Evolutionary conservation across 1,140 invertebrate species (phyloP).

Genomic region (Anthonomus grandis): DNA sequence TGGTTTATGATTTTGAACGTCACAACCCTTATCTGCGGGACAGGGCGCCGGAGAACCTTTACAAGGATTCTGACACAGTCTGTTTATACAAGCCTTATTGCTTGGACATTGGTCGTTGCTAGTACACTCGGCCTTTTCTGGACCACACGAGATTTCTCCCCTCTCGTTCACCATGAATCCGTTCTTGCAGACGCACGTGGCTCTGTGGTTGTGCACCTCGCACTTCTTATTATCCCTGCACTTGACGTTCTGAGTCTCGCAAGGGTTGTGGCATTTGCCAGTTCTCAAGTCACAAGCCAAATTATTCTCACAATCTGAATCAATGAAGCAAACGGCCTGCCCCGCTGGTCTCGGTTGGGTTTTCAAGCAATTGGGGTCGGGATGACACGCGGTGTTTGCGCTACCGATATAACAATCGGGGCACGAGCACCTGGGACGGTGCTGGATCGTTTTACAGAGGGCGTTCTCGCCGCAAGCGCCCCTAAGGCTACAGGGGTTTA

Average conservation of each 20-base stretch:
- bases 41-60: slow-evolving; percentile 60
- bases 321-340: slow-evolving; percentile 58
- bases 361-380: slow-evolving; percentile 69
- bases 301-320: slow-evolving; percentile 71
- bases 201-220: slow-evolving; percentile 78
- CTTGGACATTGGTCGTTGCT: slow-evolving; percentile 80
- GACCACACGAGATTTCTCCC: slow-evolving; percentile 79
- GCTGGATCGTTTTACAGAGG: slow-evolving; percentile 76
- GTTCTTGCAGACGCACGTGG: slow-evolving; percentile 83
- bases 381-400: slow-evolving; percentile 70
- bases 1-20: slow-evolving; percentile 79
- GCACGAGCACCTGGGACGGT: slow-evolving; percentile 80
- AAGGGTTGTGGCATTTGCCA: slow-evolving; percentile 77
- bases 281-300: slow-evolving; percentile 66
- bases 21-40: slow-evolving; percentile 75
- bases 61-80: slow-evolving; percentile 83
- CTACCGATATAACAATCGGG: slow-evolving; percentile 82
- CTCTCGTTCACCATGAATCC: slow-evolving; percentile 82
- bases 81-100: slow-evolving; percentile 77
- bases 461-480: slow-evolving; percentile 87
- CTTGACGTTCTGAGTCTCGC: slow-evolving; percentile 57
- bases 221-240: slow-evolving; percentile 82
- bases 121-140: slow-evolving; percentile 72
- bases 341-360: slow-evolving; percentile 51
- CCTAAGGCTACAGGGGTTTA: slow-evolving; percentile 83